phyloP scores from a whole-genome alignment of 2,888 invertebrate species.

The Ellobium chinense region DNA sequence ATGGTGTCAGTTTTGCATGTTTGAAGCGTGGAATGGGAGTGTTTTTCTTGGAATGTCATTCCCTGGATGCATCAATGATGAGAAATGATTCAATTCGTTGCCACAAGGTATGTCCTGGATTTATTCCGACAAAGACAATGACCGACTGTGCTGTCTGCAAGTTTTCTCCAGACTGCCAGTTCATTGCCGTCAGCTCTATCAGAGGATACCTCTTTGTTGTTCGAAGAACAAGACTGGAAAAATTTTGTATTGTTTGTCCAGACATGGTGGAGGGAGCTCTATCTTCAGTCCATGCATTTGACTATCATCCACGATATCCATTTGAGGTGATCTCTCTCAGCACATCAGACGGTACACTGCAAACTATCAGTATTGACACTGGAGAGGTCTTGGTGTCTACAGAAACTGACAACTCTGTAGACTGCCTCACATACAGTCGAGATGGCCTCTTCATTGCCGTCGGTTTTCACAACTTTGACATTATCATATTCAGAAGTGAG shows the following conservation, averaged over 20 bases:
- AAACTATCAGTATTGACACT: conserved; percentile 54
- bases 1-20: conserved; percentile 63
- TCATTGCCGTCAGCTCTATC: conserved; percentile 62
- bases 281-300: conserved; percentile 62
- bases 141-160: conserved; percentile 65
- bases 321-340: conserved; percentile 59
- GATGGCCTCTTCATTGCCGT: conserved; percentile 57
- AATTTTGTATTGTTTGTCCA: conserved; percentile 57
- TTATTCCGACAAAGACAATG: conserved; percentile 47
- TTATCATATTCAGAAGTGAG: conserved; percentile 54
- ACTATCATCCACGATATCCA: conserved; percentile 64
- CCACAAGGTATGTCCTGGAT: conserved; percentile 54
- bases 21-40: conserved; percentile 53
- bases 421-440: conserved; percentile 59
- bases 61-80: conserved; percentile 13
- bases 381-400: conserved; percentile 41
- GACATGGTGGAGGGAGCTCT: conserved; percentile 56
- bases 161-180: conserved; percentile 67
- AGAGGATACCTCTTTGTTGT: conserved; percentile 58
- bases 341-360: conserved; percentile 54
- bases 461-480: conserved; percentile 56
- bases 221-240: conserved; percentile 36
- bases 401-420: conserved; percentile 50
- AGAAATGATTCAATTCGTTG: conserved; percentile 43
- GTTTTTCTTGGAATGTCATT: conserved; percentile 44